Percentiles rank a stretch among this genome's conserved stretches.
These are phyloP conservation scores for Drosophila kanekoi DNA, from an alignment of 2,888 invertebrate species.

Conservation along the genomic window DNA sequence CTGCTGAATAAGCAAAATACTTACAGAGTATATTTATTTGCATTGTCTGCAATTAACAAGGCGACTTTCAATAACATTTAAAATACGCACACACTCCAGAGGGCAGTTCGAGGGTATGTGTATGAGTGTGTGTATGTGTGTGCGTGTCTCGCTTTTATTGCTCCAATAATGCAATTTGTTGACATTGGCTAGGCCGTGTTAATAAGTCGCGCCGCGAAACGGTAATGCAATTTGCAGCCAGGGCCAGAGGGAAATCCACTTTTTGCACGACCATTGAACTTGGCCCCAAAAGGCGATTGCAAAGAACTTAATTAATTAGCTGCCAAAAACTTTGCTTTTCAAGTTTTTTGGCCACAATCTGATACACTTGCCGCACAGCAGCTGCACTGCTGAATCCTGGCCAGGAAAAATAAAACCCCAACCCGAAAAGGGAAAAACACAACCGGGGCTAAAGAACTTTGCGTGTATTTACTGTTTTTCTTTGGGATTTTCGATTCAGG, in stretches of 20 bases:
- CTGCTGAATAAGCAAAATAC: too few relatives aligned
- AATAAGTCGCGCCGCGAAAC: constrained; percentile 61
- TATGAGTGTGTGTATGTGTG: constrained; percentile 11
- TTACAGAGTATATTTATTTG: constrained; percentile 42
- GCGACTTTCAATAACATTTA: constrained; percentile 61
- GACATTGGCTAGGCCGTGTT: constrained; percentile 76
- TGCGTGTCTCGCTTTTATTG: constrained; percentile 59
- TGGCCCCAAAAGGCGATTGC: constrained; percentile 16
- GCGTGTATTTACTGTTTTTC: constrained; percentile 68
- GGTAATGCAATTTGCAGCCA: constrained; percentile 65
- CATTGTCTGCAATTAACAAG: constrained; percentile 55
- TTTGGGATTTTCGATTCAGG: constrained; percentile 64
- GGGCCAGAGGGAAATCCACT: constrained; percentile 3
- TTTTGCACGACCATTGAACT: constrained; percentile 32
- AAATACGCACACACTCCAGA: constrained; percentile 28
- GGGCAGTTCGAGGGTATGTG: constrained; percentile 18
- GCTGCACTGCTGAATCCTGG: constrained; percentile 29
- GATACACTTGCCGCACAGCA: constrained; percentile 54
- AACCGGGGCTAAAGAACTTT: constrained; percentile 42
- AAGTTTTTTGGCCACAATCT: constrained; percentile 67
- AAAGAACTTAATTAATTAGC: constrained; percentile 79
- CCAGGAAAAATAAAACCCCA: constrained; percentile 16
- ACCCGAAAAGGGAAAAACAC: background rate
- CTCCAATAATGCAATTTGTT: constrained; percentile 76
- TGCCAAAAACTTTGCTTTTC: constrained; percentile 59